These are phyloP conservation scores for Rapana venosa DNA, from an alignment of 2,888 invertebrate genomes.

Conservation along the genomic window DNA sequence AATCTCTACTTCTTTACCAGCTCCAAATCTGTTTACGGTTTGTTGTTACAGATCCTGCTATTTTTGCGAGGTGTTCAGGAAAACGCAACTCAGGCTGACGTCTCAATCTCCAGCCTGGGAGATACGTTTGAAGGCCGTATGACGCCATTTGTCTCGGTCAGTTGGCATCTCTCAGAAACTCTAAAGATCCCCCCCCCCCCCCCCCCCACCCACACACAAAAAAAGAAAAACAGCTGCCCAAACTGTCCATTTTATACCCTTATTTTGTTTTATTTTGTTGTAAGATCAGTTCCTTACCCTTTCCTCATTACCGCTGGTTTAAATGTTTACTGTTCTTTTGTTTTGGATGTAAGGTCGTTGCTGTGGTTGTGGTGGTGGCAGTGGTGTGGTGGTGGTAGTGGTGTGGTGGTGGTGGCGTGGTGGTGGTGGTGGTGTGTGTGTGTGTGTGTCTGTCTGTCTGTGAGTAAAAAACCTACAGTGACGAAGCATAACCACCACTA, in stretches of 20 bases:
- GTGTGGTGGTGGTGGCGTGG: no score
- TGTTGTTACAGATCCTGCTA: slow-evolving; percentile 37
- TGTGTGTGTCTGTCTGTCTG: no score
- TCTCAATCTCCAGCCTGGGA: slow-evolving; percentile 46
- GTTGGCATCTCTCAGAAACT: background rate
- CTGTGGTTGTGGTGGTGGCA: no score
- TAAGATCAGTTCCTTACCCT: background rate
- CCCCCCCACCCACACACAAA: background rate
- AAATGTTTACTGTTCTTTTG: no score
- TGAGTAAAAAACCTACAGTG: no score
- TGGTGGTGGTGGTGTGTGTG: no score
- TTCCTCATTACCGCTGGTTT: background rate
- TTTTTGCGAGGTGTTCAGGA: slow-evolving; percentile 41
- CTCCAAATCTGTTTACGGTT: background rate
- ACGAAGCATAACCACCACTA: no score
- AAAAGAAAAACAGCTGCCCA: no score
- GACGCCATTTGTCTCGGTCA: slow-evolving; percentile 49
- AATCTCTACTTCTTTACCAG: no score
- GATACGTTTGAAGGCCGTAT: slow-evolving; percentile 45
- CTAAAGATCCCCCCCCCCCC: background rate
- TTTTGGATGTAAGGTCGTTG: no score
- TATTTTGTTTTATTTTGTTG: background rate
- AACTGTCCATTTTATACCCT: no score
- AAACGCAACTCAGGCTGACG: slow-evolving; percentile 39
- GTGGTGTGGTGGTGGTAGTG: no score